A percentile compares a stretch with the other conserved stretches of the same genome.
phyloP scores from a whole-genome alignment of 2,888 invertebrate genomes.

The Zygogramma bicolorata region DNA sequence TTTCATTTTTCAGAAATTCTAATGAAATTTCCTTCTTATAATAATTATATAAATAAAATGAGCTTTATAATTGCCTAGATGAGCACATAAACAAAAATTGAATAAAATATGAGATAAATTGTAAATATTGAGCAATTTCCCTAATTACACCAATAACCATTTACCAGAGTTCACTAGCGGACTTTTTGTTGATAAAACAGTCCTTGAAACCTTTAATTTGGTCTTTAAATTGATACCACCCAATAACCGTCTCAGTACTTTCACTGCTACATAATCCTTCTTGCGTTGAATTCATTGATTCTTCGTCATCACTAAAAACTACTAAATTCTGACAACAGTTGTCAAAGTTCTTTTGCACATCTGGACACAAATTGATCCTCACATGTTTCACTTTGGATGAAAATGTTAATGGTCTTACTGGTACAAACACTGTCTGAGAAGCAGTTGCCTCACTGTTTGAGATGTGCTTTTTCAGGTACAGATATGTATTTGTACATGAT shows the following conservation, averaged over 20 bases:
- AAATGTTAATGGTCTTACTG: slow-evolving; percentile 54
- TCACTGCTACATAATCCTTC: slow-evolving; percentile 19
- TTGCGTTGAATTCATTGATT: background rate
- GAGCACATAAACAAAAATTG: background rate
- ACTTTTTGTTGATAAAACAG: slow-evolving; percentile 70
- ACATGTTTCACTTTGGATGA: slow-evolving; percentile 54
- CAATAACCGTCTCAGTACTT: slow-evolving; percentile 39
- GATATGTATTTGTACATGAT: slow-evolving; percentile 55
- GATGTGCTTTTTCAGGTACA: slow-evolving; percentile 50
- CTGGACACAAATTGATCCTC: slow-evolving; percentile 55
- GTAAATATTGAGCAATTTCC: background rate
- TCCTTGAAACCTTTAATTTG: slow-evolving; percentile 73
- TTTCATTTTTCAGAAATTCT: too few species aligned
- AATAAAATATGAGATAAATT: background rate
- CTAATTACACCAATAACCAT: background rate
- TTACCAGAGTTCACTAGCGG: slow-evolving; percentile 70
- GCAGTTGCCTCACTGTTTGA: background rate
- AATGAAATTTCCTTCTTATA: too few species aligned
- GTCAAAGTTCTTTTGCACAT: slow-evolving; percentile 34
- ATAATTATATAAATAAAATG: too few species aligned
- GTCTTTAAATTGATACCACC: slow-evolving; percentile 71
- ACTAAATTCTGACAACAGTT: slow-evolving; percentile 60
- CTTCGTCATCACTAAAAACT: slow-evolving; percentile 55
- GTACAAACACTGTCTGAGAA: slow-evolving; percentile 63
- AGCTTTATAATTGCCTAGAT: too few species aligned